These are phyloP conservation scores for Dendrocopos noguchii DNA, from an alignment of 2,113 vertebrate species.

Conservation along the genomic window DNA sequence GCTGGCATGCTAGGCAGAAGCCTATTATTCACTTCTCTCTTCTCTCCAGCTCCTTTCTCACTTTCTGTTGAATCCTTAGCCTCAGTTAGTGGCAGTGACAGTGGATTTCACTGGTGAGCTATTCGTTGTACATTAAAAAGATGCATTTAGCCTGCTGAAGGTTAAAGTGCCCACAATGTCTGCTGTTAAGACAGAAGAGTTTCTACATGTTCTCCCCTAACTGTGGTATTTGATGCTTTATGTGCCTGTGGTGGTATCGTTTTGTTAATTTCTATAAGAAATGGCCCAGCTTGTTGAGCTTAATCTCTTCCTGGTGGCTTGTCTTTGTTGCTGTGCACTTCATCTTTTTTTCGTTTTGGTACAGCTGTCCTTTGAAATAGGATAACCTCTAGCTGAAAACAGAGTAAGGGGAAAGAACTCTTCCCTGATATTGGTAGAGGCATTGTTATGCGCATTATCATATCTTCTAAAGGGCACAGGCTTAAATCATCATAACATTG, in stretches of 20 bases:
- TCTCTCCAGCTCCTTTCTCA: background rate
- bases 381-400: background rate
- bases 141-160: background rate
- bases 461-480: background rate
- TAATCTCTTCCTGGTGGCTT: background rate
- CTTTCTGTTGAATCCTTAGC: background rate
- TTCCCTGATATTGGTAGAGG: background rate
- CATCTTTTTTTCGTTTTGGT: background rate
- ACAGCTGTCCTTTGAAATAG: background rate
- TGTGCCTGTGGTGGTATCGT: background rate
- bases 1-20: background rate
- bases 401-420: background rate
- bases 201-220: background rate
- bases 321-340: background rate
- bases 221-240: background rate
- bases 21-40: background rate
- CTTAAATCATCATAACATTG: background rate
- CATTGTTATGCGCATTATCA: background rate
- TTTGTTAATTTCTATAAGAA: background rate
- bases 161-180: background rate
- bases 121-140: background rate
- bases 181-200: background rate
- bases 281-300: background rate
- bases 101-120: background rate
- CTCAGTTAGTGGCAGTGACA: background rate